phyloP scores from a whole-genome alignment of 2,888 invertebrate species.

The Orthosia cruda region DNA sequence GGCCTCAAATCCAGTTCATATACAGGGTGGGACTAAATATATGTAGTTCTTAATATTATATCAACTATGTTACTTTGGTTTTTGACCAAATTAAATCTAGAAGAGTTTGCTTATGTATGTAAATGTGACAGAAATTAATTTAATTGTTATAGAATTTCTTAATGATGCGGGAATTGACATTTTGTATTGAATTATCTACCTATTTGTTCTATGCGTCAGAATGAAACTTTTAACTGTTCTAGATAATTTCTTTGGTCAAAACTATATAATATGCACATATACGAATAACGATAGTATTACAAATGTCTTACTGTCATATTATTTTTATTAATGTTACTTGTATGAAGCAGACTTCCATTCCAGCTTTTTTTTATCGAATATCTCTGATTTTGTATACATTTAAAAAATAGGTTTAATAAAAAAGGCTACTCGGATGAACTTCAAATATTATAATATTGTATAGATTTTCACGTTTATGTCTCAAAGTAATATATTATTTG shows the following conservation, averaged over 20 bases:
- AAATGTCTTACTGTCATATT: slow-evolving; percentile 48
- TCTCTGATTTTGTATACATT: slow-evolving; percentile 60
- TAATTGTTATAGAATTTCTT: slow-evolving; percentile 3
- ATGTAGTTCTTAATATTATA: slow-evolving; percentile 60
- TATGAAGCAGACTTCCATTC: slow-evolving; percentile 70
- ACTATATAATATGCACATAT: slow-evolving; percentile 51
- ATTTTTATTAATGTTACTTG: slow-evolving; percentile 61
- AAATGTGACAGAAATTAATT: slow-evolving; percentile 16
- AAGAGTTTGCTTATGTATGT: slow-evolving; percentile 5
- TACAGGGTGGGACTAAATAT: slow-evolving; percentile 72
- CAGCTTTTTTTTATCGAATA: slow-evolving; percentile 63
- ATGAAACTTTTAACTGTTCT: slow-evolving; percentile 6
- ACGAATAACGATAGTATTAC: slow-evolving; percentile 52
- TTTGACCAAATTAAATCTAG: slow-evolving; percentile 61
- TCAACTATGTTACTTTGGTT: slow-evolving; percentile 49
- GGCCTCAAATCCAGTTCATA: slow-evolving; percentile 59
- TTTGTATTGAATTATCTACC: neutral
- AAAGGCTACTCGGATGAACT: slow-evolving; percentile 53
- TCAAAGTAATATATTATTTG: slow-evolving; percentile 72
- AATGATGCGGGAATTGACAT: slow-evolving; percentile 29
- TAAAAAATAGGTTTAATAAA: slow-evolving; percentile 53
- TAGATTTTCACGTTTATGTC: slow-evolving; percentile 68
- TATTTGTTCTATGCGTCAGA: neutral
- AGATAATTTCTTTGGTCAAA: slow-evolving; percentile 60
- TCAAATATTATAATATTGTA: slow-evolving; percentile 65